A percentile compares a stretch with the other conserved stretches of the same genome.
Evolutionary conservation across 2,797 vertebrate species (phyloP).

Genomic region (Bradypus variegatus): DNA sequence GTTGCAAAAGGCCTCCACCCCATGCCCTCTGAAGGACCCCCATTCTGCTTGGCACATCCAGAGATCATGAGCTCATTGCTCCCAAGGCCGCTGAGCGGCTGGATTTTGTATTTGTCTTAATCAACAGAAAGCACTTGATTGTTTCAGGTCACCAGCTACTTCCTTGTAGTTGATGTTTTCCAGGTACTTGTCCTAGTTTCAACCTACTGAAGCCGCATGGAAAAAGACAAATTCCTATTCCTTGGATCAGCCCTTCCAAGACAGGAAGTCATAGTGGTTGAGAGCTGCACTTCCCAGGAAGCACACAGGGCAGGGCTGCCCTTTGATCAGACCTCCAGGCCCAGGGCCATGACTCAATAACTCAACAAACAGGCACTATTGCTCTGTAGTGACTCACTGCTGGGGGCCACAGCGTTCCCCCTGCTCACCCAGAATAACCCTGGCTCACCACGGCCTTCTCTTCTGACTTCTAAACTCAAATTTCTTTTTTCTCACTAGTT

Average conservation of each 20-base stretch:
- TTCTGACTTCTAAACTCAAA: not conserved
- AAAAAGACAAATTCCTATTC: not conserved
- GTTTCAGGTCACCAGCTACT: conserved; percentile 4
- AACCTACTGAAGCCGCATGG: accelerated
- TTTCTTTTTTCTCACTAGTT: not conserved
- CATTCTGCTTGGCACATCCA: not conserved
- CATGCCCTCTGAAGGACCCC: not conserved
- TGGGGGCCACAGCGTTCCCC: not conserved
- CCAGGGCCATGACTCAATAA: not conserved
- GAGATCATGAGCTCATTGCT: not conserved
- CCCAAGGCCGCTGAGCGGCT: not conserved
- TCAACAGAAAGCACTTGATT: not conserved
- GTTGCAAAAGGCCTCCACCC: accelerated
- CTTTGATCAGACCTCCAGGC: not conserved
- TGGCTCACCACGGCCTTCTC: not conserved
- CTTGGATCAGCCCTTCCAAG: not conserved
- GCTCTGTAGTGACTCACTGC: not conserved
- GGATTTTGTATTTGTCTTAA: not conserved
- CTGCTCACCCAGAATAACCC: not conserved
- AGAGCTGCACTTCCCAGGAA: not conserved
- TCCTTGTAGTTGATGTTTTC: not conserved
- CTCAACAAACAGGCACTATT: not conserved
- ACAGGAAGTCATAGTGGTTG: not conserved
- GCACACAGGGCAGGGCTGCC: not conserved
- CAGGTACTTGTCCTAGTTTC: not conserved